A percentile compares a stretch with the other conserved stretches of the same genome.
Evolutionary conservation across 2,797 vertebrate genomes (phyloP).

Genomic region (Acestrorhynchus altus): DNA sequence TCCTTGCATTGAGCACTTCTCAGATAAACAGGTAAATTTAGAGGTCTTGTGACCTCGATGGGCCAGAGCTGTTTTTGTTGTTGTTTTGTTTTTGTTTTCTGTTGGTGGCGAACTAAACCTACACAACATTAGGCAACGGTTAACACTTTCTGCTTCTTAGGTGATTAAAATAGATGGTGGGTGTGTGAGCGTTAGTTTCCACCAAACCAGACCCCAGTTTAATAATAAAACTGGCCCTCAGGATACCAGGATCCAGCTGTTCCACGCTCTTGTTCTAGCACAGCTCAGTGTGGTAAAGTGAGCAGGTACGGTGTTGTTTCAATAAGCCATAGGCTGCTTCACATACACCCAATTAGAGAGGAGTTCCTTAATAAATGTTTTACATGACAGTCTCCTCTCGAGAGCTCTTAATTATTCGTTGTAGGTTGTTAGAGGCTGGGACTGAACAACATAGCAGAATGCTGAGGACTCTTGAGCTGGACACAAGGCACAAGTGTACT

Average conservation of each 20-base stretch:
- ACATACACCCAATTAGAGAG: neutral
- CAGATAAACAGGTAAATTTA: no score
- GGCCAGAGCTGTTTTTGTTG: no score
- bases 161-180: neutral
- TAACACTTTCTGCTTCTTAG: neutral
- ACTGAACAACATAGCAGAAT: neutral
- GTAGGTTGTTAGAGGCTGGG: neutral
- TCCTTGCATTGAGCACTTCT: no score
- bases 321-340: neutral
- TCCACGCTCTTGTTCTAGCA: neutral
- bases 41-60: no score
- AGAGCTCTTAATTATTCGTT: neutral
- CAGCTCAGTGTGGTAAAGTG: neutral
- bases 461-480: neutral
- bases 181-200: neutral
- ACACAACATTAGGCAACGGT: neutral
- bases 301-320: neutral
- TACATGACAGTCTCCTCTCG: neutral
- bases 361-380: neutral
- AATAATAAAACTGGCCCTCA: no score
- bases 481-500: conserved; percentile 1
- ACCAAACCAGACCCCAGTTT: neutral
- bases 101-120: no score
- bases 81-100: no score
- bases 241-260: no score